Percentiles rank a stretch among this genome's conserved stretches.
Conservation (phyloP, 2,113 vertebrate species). For the Percopsis transmontana region DNA sequence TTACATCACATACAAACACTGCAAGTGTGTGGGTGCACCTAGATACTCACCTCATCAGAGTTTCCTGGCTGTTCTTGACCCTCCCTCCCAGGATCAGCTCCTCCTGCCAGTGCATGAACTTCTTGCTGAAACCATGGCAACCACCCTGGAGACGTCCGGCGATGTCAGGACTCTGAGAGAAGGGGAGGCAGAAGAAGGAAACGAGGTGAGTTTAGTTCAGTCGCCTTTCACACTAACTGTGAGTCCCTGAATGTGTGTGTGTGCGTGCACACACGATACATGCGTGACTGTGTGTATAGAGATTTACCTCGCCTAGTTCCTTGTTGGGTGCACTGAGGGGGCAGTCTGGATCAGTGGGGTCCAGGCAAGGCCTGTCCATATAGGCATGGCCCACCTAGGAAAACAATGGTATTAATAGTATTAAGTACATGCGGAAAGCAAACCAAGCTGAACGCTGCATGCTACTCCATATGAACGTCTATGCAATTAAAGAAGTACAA, state of each 20-base stretch:
- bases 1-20: background rate
- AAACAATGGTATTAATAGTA: constrained; percentile 11
- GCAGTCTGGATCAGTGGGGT: constrained; percentile 88
- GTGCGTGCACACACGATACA: constrained; percentile 1
- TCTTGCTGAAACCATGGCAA: constrained; percentile 96
- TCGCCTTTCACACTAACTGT: too few species aligned
- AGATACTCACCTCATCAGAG: constrained; percentile 84
- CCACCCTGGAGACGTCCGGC: constrained; percentile 84
- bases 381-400: constrained; percentile 90
- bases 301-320: constrained; percentile 73
- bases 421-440: background rate
- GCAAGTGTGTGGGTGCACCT: too few species aligned
- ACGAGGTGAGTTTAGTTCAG: too few species aligned
- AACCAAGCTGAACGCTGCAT: background rate
- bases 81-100: constrained; percentile 92
- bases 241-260: constrained; percentile 1
- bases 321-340: constrained; percentile 92
- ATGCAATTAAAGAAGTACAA: too few species aligned
- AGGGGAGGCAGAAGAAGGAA: constrained; percentile 1
- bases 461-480: too few species aligned
- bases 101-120: constrained; percentile 99
- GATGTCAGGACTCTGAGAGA: constrained; percentile 84
- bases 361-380: constrained; percentile 92
- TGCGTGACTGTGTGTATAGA: background rate
- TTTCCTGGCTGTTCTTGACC: constrained; percentile 84